Evolutionary conservation across 2,888 invertebrate genomes (phyloP), one percentile per base, ranked within the genome.

Genomic region (Calliphora vomitoria): DNA sequence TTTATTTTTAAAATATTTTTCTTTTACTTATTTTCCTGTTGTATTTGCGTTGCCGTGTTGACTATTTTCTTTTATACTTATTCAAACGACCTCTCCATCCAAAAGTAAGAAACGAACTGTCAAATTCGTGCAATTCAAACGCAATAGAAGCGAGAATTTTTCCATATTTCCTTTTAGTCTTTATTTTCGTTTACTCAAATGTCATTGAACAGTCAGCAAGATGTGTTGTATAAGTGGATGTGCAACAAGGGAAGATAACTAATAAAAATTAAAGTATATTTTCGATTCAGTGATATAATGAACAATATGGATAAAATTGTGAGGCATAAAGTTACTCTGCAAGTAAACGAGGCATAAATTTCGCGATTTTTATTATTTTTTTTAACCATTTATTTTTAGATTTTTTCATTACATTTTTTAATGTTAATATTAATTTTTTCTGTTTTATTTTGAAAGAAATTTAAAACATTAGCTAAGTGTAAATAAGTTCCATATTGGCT

Each of bases 81-180:
- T 88, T 89, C 89, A 89, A 89, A 87, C 92, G 90, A 92, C 92
- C 92, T 91, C 90, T 89, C 91, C 88, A 91, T 92, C 91, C 92
- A 91, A 92, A 91, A 90, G 91, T 91, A 90, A 91, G 91, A 92
- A 91, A 92, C 91, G 90, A 91, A 92, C 92, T 92, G 92, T 91
- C 90, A 90, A 87, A 82, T 68, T 66, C 60, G 6, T 18, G 44
- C 82, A 80, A 62, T 75, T 71, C 76, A 83, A 85, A 85, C 82
- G 69, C 68, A 66, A 75, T 66, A 55, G 66, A 80, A 58, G 20
- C 76, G 66, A 78, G 71, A 78, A 71, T 69, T 75, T 82, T 75
- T 38, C 25, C 18, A 44, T 31, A 66, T 83, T 76, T 31, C 53
- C 15, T 71, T 55, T 71, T 71, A 58, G 31, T 82, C 5, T 25